A percentile compares a stretch with the other conserved stretches of the same genome.
Evolutionary conservation across 2,797 vertebrate genomes (phyloP).

Genomic region (Danionella dracula): DNA sequence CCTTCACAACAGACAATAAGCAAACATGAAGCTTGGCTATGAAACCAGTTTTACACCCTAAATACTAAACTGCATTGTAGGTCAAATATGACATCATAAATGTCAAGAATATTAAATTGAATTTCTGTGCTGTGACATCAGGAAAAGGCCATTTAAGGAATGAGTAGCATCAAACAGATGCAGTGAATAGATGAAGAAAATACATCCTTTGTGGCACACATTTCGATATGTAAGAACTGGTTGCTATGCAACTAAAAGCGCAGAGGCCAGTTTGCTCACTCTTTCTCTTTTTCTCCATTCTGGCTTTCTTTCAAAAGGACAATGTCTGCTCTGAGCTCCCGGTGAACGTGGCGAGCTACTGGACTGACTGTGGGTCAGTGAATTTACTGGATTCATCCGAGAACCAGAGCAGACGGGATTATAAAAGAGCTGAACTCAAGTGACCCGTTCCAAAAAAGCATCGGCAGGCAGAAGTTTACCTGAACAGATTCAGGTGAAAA

Average conservation of each 20-base stretch:
- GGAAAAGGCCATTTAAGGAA: slow-evolving; percentile 38
- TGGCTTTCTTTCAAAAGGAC: slow-evolving; percentile 21
- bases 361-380: slow-evolving; percentile 33
- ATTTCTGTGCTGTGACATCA: neutral
- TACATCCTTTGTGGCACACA: slow-evolving; percentile 18
- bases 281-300: slow-evolving; percentile 16
- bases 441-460: slow-evolving; percentile 35
- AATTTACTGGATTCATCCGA: slow-evolving; percentile 11
- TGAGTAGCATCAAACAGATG: slow-evolving; percentile 20
- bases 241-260: slow-evolving; percentile 24
- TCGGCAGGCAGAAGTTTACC: slow-evolving; percentile 26
- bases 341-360: slow-evolving; percentile 43
- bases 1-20: no score
- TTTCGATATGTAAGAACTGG: slow-evolving; percentile 39
- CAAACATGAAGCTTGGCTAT: no score
- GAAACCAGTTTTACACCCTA: no score
- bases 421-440: slow-evolving; percentile 31
- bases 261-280: neutral
- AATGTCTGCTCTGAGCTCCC: slow-evolving; percentile 43
- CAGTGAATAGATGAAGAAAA: no score
- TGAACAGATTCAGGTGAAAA: no score
- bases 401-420: neutral
- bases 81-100: no score
- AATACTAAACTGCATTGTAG: no score
- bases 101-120: no score